Evolutionary conservation across 2,888 invertebrate genomes (phyloP), one percentile per base, ranked within the genome.

Genomic region (Stenichneumon culpator): DNA sequence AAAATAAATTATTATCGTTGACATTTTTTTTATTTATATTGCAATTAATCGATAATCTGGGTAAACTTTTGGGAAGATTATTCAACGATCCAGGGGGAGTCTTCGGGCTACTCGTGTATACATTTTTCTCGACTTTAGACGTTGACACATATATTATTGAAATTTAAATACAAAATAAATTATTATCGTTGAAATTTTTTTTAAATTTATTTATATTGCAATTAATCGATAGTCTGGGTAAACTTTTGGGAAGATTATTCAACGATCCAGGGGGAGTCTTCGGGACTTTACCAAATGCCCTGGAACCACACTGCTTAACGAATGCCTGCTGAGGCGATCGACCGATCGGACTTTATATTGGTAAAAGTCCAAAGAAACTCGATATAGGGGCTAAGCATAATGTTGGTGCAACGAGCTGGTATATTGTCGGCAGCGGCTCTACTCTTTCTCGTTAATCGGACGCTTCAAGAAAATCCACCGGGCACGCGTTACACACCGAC

Each of bases 401-500:
- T 84, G 83, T 69, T 36, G 77, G 25, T 44, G 72, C 75, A 67
- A 68, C 83, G 83, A 72, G 79, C 54, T 67, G 60, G 67, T 69
- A 39, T 87, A 44, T 60, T 89, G 74, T 73, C 88, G 77, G 79
- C 88, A 36, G 81, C 84, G 16, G 67, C 73, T 14, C 73, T 85
- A 19, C 63, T 87, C 32, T 75, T 89, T 32, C 78, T 89, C 47
- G 81, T 86, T 25, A 78, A 73, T 69, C 79, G 63, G n/a, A 74
- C 81, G 2, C 50, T 84, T 16, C 85, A 86, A 65, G 90, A 89
- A 36, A 87, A 74, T 32, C 82, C 85, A 65, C 81, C 88, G 50
- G 87, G 88, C 25, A 87, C 87, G 14, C 89, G 90, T 28, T 88
- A 87, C 73, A 85, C 89, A 70, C 86, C 83, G n/a, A 77, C 87